Conservation (phyloP, 1,140 invertebrate genomes). For the Drosophila sp. region DNA sequence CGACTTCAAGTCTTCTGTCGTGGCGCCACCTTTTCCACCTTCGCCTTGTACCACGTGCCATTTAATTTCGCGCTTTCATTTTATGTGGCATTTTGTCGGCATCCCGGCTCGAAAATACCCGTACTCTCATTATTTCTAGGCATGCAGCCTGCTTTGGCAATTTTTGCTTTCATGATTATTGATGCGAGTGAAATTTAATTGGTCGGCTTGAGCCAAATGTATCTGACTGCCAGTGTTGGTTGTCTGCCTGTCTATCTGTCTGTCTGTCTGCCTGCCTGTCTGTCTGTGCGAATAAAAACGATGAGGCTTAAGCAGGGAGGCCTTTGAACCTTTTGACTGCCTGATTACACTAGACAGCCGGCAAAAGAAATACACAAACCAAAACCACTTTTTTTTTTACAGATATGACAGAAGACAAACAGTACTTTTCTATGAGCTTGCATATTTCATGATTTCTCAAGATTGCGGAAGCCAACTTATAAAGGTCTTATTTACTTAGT, state of each 20-base stretch:
- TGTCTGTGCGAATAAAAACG: background rate
- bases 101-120: constrained; percentile 35
- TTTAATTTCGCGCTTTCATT: constrained; percentile 73
- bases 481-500: no score
- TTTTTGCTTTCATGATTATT: constrained; percentile 83
- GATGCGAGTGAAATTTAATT: constrained; percentile 84
- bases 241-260: constrained; percentile 13
- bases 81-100: constrained; percentile 69
- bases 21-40: constrained; percentile 1
- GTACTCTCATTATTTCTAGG: constrained; percentile 48
- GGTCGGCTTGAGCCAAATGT: constrained; percentile 52
- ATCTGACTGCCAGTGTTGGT: constrained; percentile 26
- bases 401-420: no score
- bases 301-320: constrained; percentile 1
- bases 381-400: no score
- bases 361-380: no score
- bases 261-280: constrained; percentile 1
- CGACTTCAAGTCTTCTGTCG: constrained; percentile 70
- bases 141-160: constrained; percentile 52
- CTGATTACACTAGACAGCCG: no score
- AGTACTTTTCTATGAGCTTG: no score
- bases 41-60: constrained; percentile 23
- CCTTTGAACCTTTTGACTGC: constrained; percentile 23
- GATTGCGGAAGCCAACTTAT: no score
- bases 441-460: no score